Percentiles rank a stretch among this genome's conserved stretches.
Evolutionary conservation across 1,140 invertebrate species (phyloP).

Genomic region (honey bee (Apis mellifera)): Amel_HAv3.1 CM009942.2:8885501-8886000

Average conservation of each 20-base stretch:
- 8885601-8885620: not conserved
- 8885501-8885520: conserved; percentile 41
- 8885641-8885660: too few relatives aligned
- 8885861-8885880: not conserved
- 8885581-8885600: not conserved
- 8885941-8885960: conserved; percentile 42
- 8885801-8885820: too few relatives aligned
- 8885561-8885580: conserved; percentile 16
- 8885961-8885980: conserved; percentile 49
- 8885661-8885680: rapidly evolving
- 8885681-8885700: too few relatives aligned
- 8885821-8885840: not conserved
- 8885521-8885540: conserved; percentile 27
- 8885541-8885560: not conserved
- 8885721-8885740: too few relatives aligned
- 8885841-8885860: not conserved
- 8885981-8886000: conserved; percentile 42
- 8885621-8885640: not conserved
- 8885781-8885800: too few relatives aligned
- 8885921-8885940: not conserved
- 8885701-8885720: too few relatives aligned
- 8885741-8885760: too few relatives aligned
- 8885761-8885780: too few relatives aligned
- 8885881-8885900: not conserved
- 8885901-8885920: conserved; percentile 17